Evolutionary conservation across 2,888 invertebrate species (phyloP).

Genomic region (Parochlus steinenii): DNA sequence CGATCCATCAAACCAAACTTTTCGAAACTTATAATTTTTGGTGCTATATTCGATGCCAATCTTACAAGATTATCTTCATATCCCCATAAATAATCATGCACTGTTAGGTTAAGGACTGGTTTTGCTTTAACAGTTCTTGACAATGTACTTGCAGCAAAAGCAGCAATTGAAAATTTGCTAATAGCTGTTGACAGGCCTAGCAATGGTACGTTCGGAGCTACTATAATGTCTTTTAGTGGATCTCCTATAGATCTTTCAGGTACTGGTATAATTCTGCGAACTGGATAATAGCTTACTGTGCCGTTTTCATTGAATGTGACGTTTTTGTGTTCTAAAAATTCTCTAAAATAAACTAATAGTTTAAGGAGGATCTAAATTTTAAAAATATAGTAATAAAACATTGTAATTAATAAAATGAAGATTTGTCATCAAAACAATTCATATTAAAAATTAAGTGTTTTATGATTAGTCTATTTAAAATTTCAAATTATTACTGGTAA

Average conservation of each 20-base stretch:
- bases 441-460: neutral
- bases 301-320: slow-evolving; percentile 45
- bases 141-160: slow-evolving; percentile 41
- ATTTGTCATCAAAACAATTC: neutral
- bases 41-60: slow-evolving; percentile 50
- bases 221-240: slow-evolving; percentile 39
- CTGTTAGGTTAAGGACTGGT: slow-evolving; percentile 44
- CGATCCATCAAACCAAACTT: slow-evolving; percentile 67
- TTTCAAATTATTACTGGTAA: slow-evolving; percentile 46
- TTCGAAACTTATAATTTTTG: slow-evolving; percentile 55
- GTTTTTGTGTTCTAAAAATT: slow-evolving; percentile 48
- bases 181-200: slow-evolving; percentile 30
- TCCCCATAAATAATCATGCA: slow-evolving; percentile 64
- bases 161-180: slow-evolving; percentile 28
- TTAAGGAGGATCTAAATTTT: slow-evolving; percentile 3
- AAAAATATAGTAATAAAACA: neutral
- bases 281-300: slow-evolving; percentile 47
- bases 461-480: too few relatives aligned
- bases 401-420: slow-evolving; percentile 7
- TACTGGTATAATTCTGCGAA: slow-evolving; percentile 38
- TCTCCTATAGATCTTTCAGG: slow-evolving; percentile 48
- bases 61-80: slow-evolving; percentile 58
- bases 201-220: slow-evolving; percentile 53
- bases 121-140: slow-evolving; percentile 37
- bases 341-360: slow-evolving; percentile 32